phyloP scores from a whole-genome alignment of 2,888 invertebrate species.

The Hoplodrina ambigua region DNA sequence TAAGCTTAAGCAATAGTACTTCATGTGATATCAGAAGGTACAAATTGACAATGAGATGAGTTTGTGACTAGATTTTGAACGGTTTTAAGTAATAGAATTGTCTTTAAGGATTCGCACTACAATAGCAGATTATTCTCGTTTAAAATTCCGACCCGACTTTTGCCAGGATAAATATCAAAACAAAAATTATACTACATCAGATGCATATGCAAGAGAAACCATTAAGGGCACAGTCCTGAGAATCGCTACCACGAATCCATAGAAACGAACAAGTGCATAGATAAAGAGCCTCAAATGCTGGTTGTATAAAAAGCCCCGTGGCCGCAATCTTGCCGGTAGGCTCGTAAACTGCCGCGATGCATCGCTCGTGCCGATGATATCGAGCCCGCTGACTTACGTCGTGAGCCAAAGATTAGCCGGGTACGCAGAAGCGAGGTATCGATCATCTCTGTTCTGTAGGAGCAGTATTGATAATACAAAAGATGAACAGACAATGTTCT shows the following conservation, averaged over 20 bases:
- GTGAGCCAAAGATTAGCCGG: constrained; percentile 64
- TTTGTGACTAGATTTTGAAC: too few species aligned
- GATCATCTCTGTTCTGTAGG: constrained; percentile 42
- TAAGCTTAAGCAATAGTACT: too few species aligned
- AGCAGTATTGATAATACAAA: constrained; percentile 16
- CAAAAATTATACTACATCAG: constrained; percentile 28
- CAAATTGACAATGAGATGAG: too few species aligned
- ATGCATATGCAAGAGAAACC: constrained; percentile 19
- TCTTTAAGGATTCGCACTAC: not conserved
- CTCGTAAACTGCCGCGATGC: constrained; percentile 80
- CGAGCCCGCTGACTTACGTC: constrained; percentile 74
- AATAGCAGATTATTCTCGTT: constrained; percentile 3
- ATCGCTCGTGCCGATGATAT: constrained; percentile 85
- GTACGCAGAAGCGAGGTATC: constrained; percentile 49
- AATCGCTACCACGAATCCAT: constrained; percentile 53
- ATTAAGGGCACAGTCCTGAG: constrained; percentile 24
- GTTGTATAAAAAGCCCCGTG: constrained; percentile 56
- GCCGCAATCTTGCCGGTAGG: constrained; percentile 65
- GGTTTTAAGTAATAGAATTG: too few species aligned
- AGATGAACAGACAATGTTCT: constrained; percentile 31
- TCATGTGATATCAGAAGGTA: too few species aligned
- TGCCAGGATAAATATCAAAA: constrained; percentile 10
- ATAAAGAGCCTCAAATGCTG: constrained; percentile 49
- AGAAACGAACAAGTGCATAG: constrained; percentile 53
- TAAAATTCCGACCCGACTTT: not conserved